Evolutionary conservation across 2,888 invertebrate genomes (phyloP), one percentile per base, ranked within the genome.

Genomic region (Polymixis lichenea): DNA sequence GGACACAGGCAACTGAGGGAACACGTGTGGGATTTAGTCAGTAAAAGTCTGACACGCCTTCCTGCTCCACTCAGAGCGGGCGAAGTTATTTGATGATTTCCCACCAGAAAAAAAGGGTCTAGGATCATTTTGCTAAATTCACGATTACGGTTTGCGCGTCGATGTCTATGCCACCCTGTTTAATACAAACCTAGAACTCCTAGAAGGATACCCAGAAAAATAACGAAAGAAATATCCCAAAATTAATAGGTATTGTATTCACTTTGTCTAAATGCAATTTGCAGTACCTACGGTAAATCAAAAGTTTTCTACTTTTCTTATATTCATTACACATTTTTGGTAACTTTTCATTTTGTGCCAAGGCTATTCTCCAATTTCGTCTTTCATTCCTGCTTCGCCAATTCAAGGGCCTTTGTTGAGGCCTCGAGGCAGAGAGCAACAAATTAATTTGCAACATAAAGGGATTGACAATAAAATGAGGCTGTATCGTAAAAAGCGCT

Each of bases 371-470:
- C 51, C 64, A 58, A 46, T 71, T 80, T 66, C 17, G 22, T 22
- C 22, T 62, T 43, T 17, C 25, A 74, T 76, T 78, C 78, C 72
- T 72, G 76, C 56, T 78, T 81, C 69, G n/a, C 58, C 72, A 61
- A 80, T 70, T 75, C 72, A 73, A 76, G 71, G 32, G n/a, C 43
- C 51, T 82, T 75, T 76, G 66, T 85, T 80, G 64, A 62, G 32
- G 55, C 17, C 49, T 68, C 28, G 51, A 25, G 46, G 49, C 55
- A 49, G 58, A 72, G 38, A 49, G 67, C 71, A 83, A 77, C 78
- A 86, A 86, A 88, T 87, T 88, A 88, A 86, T 87, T 86, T 84
- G 72, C 76, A 78, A 76, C 83, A 80, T 76, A 83, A 77, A 83
- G 77, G 83, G 65, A 85, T 83, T 82, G 86, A 56, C 77, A 83